Evolutionary conservation across 2,797 vertebrate genomes (phyloP).

Genomic region (Cichlasoma orientale): DNA sequence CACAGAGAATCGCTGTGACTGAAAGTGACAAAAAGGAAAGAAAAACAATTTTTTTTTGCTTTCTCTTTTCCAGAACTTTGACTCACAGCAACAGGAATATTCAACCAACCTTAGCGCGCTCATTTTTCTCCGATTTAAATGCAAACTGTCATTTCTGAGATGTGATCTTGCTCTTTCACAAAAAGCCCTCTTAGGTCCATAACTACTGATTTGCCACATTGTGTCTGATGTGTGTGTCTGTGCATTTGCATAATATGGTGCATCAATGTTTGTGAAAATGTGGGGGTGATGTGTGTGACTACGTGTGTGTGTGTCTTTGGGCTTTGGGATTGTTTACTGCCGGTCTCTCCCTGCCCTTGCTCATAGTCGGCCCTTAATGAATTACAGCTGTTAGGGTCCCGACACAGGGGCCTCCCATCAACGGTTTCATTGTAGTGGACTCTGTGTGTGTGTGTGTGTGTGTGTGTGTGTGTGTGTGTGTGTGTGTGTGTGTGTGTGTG

Average conservation of each 20-base stretch:
- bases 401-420: constrained; percentile 76
- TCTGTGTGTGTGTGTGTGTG: constrained; percentile 24
- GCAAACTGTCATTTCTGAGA: constrained; percentile 65
- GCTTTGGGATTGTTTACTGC: constrained; percentile 78
- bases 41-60: not conserved
- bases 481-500: not conserved
- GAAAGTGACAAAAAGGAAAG: constrained; percentile 5
- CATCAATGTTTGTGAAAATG: constrained; percentile 59
- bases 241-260: constrained; percentile 50
- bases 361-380: constrained; percentile 86
- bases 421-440: constrained; percentile 73
- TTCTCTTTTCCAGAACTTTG: constrained; percentile 2
- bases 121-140: constrained; percentile 69
- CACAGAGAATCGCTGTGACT: not conserved
- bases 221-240: constrained; percentile 41
- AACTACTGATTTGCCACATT: constrained; percentile 62
- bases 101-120: constrained; percentile 28
- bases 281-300: constrained; percentile 49
- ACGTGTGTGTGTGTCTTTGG: constrained; percentile 43
- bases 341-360: constrained; percentile 73
- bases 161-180: constrained; percentile 49
- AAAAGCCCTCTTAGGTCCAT: constrained; percentile 53
- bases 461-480: constrained; percentile 34
- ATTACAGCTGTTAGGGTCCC: constrained; percentile 86
- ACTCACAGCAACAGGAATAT: constrained; percentile 39